Evolutionary conservation across 1,140 invertebrate genomes (phyloP).

Genomic region (Dendrolimus punctatus): DNA sequence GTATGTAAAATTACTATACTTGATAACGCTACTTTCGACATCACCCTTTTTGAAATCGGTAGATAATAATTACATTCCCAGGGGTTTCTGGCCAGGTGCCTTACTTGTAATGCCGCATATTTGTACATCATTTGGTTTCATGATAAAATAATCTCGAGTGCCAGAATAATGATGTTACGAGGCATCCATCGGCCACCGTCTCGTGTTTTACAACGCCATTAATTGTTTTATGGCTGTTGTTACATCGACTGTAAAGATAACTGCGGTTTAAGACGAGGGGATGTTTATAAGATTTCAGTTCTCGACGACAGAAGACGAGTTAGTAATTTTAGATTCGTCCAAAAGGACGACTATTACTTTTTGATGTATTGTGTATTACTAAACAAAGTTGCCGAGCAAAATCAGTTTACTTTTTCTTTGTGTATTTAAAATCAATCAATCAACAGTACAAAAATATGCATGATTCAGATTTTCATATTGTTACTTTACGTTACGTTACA

Average conservation of each 20-base stretch:
- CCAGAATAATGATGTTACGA: constrained; percentile 32
- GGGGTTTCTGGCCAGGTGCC: constrained; percentile 15
- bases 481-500: no score
- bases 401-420: no score
- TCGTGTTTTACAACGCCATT: constrained; percentile 48
- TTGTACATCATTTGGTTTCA: constrained; percentile 7
- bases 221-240: constrained; percentile 58
- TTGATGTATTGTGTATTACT: no score
- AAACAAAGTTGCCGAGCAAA: no score
- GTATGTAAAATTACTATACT: no score
- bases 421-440: no score
- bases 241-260: constrained; percentile 59
- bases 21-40: background rate
- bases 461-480: no score
- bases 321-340: constrained; percentile 7
- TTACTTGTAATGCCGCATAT: constrained; percentile 12
- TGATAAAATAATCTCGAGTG: constrained; percentile 37
- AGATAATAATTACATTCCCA: constrained; percentile 26
- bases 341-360: no score
- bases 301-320: constrained; percentile 4
- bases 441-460: no score
- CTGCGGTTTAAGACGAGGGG: constrained; percentile 26
- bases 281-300: constrained; percentile 39
- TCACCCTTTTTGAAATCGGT: constrained; percentile 8
- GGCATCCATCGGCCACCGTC: constrained; percentile 37